phyloP scores from a whole-genome alignment of 2,797 vertebrate genomes.

The Rhabdophis nuchalis region DNA sequence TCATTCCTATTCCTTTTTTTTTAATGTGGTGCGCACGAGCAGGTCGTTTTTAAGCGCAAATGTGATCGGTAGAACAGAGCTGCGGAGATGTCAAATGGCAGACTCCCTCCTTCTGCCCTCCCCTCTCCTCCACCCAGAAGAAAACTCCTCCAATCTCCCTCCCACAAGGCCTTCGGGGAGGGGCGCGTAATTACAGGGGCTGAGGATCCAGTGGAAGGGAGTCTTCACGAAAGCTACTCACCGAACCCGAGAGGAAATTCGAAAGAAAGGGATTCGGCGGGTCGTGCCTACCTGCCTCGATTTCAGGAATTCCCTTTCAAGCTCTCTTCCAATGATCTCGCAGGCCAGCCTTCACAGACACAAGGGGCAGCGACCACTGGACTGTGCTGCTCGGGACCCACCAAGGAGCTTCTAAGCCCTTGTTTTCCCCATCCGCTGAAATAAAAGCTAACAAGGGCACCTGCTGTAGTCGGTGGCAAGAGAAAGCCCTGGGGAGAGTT shows the following conservation, averaged over 20 bases:
- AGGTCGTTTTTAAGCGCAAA: too few relatives aligned
- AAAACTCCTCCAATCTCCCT: not conserved
- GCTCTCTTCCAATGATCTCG: not conserved
- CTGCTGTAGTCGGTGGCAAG: not conserved
- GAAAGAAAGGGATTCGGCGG: too few relatives aligned
- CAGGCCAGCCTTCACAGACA: not conserved
- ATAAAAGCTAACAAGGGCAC: not conserved
- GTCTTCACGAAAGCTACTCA: not conserved
- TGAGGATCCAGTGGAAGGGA: not conserved
- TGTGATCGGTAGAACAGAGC: not conserved
- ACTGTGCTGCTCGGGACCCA: not conserved
- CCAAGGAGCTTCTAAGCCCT: not conserved
- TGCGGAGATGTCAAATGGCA: not conserved
- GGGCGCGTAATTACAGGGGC: not conserved
- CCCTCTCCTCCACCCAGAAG: not conserved
- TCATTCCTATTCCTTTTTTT: too few relatives aligned
- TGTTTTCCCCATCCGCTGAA: not conserved
- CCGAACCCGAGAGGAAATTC: too few relatives aligned
- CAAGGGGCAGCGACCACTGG: not conserved
- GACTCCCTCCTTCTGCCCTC: not conserved
- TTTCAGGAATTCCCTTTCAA: not conserved
- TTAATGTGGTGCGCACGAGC: too few relatives aligned
- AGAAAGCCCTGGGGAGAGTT: accelerated
- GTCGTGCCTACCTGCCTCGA: not conserved
- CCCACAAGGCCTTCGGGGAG: not conserved